Conservation (phyloP, 2,113 vertebrate genomes). For the Oriolus oriolus region DNA sequence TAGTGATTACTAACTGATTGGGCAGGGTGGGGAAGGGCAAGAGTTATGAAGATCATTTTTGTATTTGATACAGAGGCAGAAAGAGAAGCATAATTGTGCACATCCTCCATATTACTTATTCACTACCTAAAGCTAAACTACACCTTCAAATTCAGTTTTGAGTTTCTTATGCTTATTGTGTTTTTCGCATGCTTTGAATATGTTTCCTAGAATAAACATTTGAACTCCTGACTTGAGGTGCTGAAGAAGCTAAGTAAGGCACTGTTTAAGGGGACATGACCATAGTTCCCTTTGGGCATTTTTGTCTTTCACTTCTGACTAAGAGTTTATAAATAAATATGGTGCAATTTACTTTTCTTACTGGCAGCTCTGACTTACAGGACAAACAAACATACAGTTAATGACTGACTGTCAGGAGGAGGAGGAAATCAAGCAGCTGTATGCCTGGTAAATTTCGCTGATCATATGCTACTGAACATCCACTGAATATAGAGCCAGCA, state of each 20-base stretch:
- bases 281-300: not conserved
- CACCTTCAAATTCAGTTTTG: not conserved
- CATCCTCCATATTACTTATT: not conserved
- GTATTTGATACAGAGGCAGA: not conserved
- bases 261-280: not conserved
- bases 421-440: not conserved
- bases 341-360: not conserved
- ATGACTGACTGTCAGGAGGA: not conserved
- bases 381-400: not conserved
- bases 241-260: not conserved
- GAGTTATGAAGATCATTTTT: not conserved
- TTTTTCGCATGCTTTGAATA: not conserved
- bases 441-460: not conserved
- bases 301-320: not conserved
- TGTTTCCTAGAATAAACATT: not conserved
- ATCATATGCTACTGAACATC: not conserved
- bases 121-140: not conserved
- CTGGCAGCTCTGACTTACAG: not conserved
- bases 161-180: not conserved
- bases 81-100: fast-evolving
- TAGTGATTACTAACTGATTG: not conserved
- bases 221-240: not conserved
- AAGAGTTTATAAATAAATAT: not conserved
- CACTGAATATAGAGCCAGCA: not conserved
- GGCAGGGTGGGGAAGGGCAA: fast-evolving